phyloP scores from a whole-genome alignment of 2,888 invertebrate genomes.

The Ryuthela nishihirai region DNA sequence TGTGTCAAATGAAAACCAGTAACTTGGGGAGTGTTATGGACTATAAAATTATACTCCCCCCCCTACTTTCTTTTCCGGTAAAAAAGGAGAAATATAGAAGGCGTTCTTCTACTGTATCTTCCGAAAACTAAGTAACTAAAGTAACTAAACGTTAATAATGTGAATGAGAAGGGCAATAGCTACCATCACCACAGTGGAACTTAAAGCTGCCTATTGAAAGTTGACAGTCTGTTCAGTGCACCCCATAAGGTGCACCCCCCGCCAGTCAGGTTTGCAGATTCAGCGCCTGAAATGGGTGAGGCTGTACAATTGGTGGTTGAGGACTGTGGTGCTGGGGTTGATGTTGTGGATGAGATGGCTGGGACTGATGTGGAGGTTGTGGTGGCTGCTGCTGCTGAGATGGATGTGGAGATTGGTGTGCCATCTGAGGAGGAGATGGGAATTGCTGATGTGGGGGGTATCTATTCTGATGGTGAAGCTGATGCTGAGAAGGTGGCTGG shows the following conservation, averaged over 20 bases:
- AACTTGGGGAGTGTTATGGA: no score
- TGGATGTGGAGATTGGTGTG: conserved; percentile 23
- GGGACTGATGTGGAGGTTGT: conserved; percentile 6
- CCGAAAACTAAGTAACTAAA: no score
- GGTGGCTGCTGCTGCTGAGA: conserved; percentile 5
- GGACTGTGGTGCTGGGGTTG: conserved; percentile 22
- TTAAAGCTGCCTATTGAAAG: conserved; percentile 8
- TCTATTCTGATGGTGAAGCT: conserved; percentile 23
- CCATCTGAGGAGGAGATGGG: conserved; percentile 29
- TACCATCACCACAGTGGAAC: no score
- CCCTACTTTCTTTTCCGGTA: no score
- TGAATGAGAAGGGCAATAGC: no score
- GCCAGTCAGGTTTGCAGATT: conserved; percentile 41
- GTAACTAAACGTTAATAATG: no score
- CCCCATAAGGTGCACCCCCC: conserved; percentile 39
- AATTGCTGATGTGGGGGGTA: conserved; percentile 29
- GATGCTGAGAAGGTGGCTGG: conserved; percentile 18
- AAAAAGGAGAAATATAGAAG: no score
- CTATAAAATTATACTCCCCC: no score
- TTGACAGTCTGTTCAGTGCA: conserved; percentile 32
- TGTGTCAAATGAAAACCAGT: no score
- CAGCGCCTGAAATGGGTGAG: conserved; percentile 28
- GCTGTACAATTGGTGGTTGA: conserved; percentile 21
- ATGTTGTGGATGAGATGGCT: background rate
- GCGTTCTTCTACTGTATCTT: no score